These are phyloP conservation scores for Rhodinocichla rosea DNA, from an alignment of 2,113 vertebrate genomes.

Conservation along the genomic window DNA sequence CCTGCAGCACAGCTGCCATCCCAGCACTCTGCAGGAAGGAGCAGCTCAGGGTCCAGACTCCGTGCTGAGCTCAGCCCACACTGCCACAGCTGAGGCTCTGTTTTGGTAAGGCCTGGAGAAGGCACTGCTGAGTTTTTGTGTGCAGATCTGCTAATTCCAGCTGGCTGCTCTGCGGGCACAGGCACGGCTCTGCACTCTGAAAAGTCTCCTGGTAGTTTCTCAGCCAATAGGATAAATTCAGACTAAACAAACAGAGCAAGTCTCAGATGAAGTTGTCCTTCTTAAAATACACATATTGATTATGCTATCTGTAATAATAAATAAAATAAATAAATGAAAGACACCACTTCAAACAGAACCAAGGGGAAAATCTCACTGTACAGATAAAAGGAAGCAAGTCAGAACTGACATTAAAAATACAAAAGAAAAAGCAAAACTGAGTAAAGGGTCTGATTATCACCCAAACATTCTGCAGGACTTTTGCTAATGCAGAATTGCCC, in stretches of 20 bases:
- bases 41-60: neutral
- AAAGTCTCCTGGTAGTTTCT: neutral
- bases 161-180: neutral
- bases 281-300: neutral
- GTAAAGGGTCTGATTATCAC: neutral
- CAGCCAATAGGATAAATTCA: neutral
- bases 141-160: neutral
- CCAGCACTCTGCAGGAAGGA: neutral
- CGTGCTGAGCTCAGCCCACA: neutral
- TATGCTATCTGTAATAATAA: neutral
- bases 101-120: neutral
- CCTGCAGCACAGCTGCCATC: neutral
- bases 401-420: neutral
- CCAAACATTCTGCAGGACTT: fast-evolving
- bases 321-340: neutral
- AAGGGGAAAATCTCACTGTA: neutral
- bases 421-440: neutral
- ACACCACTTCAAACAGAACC: neutral
- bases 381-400: neutral
- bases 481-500: neutral
- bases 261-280: neutral
- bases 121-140: neutral
- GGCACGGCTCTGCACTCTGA: neutral
- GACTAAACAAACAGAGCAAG: neutral
- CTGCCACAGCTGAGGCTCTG: fast-evolving